These are phyloP conservation scores for Heliothis subflexa DNA, from an alignment of 1,140 invertebrate genomes.

Conservation along the genomic window DNA sequence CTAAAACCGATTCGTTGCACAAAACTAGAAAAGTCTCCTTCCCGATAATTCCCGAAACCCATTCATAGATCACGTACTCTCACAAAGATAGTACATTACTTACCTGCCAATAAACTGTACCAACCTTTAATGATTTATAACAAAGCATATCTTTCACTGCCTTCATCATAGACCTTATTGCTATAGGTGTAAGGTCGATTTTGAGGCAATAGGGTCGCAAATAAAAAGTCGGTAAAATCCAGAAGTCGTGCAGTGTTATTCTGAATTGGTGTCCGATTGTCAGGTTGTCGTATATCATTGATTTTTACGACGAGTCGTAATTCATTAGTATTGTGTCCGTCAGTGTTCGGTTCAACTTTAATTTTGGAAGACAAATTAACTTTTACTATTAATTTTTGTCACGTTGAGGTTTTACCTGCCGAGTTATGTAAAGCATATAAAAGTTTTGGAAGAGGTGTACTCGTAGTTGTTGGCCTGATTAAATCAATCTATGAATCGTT, in stretches of 20 bases:
- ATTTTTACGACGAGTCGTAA: constrained; percentile 75
- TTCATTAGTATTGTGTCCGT: constrained; percentile 62
- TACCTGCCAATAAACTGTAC: constrained; percentile 55
- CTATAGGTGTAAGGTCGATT: neutral
- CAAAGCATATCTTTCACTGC: neutral
- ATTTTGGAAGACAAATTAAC: constrained; percentile 55
- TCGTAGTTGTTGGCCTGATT: too few species aligned
- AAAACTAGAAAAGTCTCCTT: constrained; percentile 31
- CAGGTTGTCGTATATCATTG: constrained; percentile 70
- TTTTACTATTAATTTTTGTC: constrained; percentile 38
- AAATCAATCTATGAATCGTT: too few species aligned
- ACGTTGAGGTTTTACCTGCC: neutral
- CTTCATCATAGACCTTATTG: neutral
- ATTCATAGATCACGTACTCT: constrained; percentile 68
- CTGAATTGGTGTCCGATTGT: constrained; percentile 76
- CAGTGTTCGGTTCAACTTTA: constrained; percentile 53
- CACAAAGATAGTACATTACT: constrained; percentile 51
- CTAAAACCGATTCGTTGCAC: constrained; percentile 36
- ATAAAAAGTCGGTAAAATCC: constrained; percentile 4
- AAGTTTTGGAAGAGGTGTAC: neutral
- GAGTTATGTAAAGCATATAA: neutral
- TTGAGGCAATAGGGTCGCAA: neutral
- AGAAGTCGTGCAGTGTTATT: constrained; percentile 63
- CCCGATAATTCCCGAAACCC: constrained; percentile 57
- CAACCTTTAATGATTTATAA: constrained; percentile 39